Conservation (phyloP, 2,113 vertebrate genomes). For the Brachirus orientalis region DNA sequence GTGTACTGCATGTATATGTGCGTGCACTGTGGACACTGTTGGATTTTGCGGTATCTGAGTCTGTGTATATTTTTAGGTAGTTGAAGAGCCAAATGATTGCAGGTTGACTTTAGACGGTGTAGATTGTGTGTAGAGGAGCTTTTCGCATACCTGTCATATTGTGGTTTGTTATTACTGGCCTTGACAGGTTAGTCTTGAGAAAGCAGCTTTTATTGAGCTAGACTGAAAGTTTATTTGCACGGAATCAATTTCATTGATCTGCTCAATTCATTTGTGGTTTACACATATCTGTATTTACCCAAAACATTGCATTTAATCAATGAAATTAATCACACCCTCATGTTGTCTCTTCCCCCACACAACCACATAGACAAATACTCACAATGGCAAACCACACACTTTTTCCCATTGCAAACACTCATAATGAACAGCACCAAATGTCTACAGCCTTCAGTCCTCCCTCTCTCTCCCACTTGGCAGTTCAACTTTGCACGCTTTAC, state of each 20-base stretch:
- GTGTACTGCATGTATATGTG: conserved; percentile 10
- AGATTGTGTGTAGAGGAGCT: conserved; percentile 26
- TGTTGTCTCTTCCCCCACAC: conserved; percentile 47
- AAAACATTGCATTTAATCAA: conserved; percentile 74
- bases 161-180: conserved; percentile 62
- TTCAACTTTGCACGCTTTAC: conserved; percentile 91
- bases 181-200: conserved; percentile 54
- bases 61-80: conserved; percentile 6
- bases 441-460: conserved; percentile 63
- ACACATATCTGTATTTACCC: conserved; percentile 72
- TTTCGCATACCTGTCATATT: conserved; percentile 49
- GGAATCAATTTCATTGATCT: conserved; percentile 70
- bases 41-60: not conserved
- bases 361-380: conserved; percentile 18
- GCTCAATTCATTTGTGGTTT: conserved; percentile 65
- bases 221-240: conserved; percentile 65
- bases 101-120: conserved; percentile 19
- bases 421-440: conserved; percentile 63
- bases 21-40: conserved; percentile 2
- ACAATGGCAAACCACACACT: conserved; percentile 37
- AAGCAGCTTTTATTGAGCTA: conserved; percentile 53
- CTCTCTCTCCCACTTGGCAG: conserved; percentile 82
- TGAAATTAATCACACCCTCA: conserved; percentile 70
- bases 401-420: conserved; percentile 69
- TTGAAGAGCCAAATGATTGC: conserved; percentile 23